Evolutionary conservation across 2,113 vertebrate species (phyloP).

Genomic region (Corvus moneduloides): DNA sequence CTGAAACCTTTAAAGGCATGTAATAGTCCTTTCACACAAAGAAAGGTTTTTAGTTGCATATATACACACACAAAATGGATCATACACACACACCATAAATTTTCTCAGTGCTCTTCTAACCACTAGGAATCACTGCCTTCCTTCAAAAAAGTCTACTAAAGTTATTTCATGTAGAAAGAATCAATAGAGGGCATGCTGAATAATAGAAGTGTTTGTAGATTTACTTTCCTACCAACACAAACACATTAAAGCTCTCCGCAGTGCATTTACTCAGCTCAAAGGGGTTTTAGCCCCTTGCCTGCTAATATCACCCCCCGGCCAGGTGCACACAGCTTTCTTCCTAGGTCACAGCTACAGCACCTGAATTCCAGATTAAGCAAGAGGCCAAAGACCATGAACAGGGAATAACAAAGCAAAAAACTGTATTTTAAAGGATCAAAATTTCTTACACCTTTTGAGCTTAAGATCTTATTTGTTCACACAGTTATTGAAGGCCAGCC

Average conservation of each 20-base stretch:
- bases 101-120: background rate
- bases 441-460: background rate
- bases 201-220: background rate
- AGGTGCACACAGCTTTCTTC: background rate
- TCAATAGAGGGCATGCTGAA: background rate
- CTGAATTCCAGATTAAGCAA: background rate
- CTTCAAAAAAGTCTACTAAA: background rate
- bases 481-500: background rate
- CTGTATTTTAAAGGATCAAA: background rate
- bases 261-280: background rate
- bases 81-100: background rate
- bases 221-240: background rate
- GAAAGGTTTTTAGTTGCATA: background rate
- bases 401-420: background rate
- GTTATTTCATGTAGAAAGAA: background rate
- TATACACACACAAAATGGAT: background rate
- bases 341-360: background rate
- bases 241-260: background rate
- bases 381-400: background rate
- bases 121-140: background rate
- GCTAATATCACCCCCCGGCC: background rate
- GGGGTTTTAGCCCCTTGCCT: background rate
- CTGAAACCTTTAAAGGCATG: background rate
- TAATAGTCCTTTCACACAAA: accelerated
- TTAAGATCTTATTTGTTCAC: background rate